Evolutionary conservation across 2,113 vertebrate species (phyloP), one percentile per base, ranked within the genome.

Genomic region (Mirza zaza): DNA sequence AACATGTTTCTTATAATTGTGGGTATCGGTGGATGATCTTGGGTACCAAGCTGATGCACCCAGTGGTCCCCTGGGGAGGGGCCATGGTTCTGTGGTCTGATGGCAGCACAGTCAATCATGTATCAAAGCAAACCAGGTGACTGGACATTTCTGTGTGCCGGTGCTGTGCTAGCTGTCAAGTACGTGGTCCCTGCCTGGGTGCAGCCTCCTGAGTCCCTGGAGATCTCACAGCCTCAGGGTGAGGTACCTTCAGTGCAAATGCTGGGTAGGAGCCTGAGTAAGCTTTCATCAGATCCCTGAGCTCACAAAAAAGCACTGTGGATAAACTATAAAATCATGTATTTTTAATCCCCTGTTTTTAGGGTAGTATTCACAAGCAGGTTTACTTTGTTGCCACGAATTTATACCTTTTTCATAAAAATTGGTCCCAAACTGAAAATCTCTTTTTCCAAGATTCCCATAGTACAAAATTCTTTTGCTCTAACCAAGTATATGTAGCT

Each of bases 381-480:
- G 8, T 84, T 79, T 67, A 42, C 15, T 88, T 76, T 63, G 29
- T 39, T 81, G 34, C 42, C 21, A 63, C 61, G 39, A 91, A 57
- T 61, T 10, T 91, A 25, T 80, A 45, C 32, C 42, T 57, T 96
- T 92, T 87, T 70, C 80, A 39, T 59, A 90, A 84, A 67, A 95
- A 89, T 84, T n/a, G 11, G 27, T 50, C 34, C 59, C 55, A 82
- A 92, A 92, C 42, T 29, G 27, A 93, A 83, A 48, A 34, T 15
- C 6, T 36, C 23, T 83, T 77, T 89, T 86, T 32, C 13, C 20
- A 67, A 87, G 61, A 68, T 90, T 93, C 45, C 36, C 21, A 57
- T 27, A 21, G 87, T 45, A 7, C 0, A 15, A 11, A 42, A 86
- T 77, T 75, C 77, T 73, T 91, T 17, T 52, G 9, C 25, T 81